phyloP scores from a whole-genome alignment of 2,888 invertebrate genomes.

The Clunio marinus region DNA sequence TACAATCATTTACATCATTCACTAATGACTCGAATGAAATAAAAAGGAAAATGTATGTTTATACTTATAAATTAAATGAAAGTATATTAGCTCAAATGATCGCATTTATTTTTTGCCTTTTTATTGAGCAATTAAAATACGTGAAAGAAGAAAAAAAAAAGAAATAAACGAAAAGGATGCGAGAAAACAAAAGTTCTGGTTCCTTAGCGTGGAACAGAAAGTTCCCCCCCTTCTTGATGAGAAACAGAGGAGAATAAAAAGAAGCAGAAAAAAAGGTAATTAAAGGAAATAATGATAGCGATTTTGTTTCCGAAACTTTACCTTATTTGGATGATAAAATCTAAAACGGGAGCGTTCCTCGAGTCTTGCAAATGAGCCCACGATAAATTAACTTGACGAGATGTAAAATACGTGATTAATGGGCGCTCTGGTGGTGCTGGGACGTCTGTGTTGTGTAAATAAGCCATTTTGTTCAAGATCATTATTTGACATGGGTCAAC shows the following conservation, averaged over 20 bases:
- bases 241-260: not conserved
- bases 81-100: constrained; percentile 30
- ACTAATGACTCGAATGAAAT: not conserved
- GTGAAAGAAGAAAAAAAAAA: constrained; percentile 15
- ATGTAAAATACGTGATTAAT: constrained; percentile 67
- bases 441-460: constrained; percentile 55
- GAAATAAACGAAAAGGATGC: not conserved
- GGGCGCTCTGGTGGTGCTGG: constrained; percentile 69
- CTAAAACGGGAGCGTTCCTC: constrained; percentile 64
- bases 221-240: not conserved
- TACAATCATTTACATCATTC: constrained; percentile 20
- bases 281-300: constrained; percentile 36
- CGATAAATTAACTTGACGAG: constrained; percentile 67
- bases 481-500: not conserved
- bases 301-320: constrained; percentile 48
- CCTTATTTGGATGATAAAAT: constrained; percentile 71
- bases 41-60: not conserved
- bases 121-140: constrained; percentile 37
- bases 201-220: not conserved
- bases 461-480: not conserved
- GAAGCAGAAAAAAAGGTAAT: constrained; percentile 23
- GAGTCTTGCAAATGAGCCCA: constrained; percentile 69
- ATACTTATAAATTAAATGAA: constrained; percentile 20
- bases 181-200: constrained; percentile 16
- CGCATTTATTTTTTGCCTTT: constrained; percentile 25